Conservation (phyloP, 2,888 invertebrate species). For the Nomada fucata region DNA sequence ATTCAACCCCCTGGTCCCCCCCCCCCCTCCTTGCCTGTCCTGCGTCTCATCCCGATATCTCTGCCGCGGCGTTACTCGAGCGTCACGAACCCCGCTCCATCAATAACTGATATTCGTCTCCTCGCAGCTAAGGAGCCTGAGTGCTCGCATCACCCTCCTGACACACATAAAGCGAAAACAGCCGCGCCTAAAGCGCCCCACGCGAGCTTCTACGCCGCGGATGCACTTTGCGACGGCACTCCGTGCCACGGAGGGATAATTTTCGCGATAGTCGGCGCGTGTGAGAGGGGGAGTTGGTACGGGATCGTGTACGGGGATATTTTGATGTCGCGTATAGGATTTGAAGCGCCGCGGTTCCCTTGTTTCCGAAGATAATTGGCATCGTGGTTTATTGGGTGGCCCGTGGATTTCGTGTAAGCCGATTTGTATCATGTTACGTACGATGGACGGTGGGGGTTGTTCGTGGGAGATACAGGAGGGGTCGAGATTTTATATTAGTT, state of each 20-base stretch:
- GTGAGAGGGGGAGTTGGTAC: not conserved
- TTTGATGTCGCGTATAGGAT: not conserved
- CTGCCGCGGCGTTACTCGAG: conserved; percentile 40
- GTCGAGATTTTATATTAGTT: no score
- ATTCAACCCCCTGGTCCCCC: conserved; percentile 47
- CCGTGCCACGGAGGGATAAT: conserved; percentile 13
- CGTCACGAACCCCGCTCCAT: conserved; percentile 68
- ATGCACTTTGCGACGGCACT: conserved; percentile 35
- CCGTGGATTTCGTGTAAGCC: no score
- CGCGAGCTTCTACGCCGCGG: conserved; percentile 25
- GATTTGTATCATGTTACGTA: no score
- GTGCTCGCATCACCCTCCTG: conserved; percentile 71
- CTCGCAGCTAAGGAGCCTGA: conserved; percentile 68
- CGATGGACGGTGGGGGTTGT: no score
- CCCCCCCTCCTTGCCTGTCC: conserved; percentile 6
- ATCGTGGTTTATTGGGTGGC: no score
- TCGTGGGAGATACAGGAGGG: no score
- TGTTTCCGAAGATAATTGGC: not conserved
- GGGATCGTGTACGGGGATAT: not conserved
- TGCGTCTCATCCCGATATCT: conserved; percentile 65
- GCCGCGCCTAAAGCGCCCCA: conserved; percentile 13
- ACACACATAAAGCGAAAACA: conserved; percentile 69
- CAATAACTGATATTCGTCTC: conserved; percentile 81
- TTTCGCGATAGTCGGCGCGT: conserved; percentile 19
- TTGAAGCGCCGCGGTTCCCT: not conserved